A percentile compares a stretch with the other conserved stretches of the same genome.
phyloP scores from a whole-genome alignment of 2,888 invertebrate genomes.

The Drosophila ochracea region DNA sequence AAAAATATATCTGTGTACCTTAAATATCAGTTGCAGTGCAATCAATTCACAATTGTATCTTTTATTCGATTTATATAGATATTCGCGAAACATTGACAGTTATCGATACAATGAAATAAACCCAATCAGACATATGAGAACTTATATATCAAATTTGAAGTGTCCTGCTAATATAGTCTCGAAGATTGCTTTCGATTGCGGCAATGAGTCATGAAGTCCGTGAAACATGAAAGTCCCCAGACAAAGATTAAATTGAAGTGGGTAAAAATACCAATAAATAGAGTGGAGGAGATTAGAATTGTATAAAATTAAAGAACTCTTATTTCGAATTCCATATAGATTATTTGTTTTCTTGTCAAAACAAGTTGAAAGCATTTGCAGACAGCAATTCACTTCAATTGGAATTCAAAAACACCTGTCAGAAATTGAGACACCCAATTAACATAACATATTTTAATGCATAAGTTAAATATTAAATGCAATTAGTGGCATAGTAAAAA shows the following conservation, averaged over 20 bases:
- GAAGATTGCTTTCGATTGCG: not conserved
- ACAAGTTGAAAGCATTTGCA: not conserved
- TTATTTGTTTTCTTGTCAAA: not conserved
- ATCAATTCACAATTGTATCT: not conserved
- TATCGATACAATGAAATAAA: not conserved
- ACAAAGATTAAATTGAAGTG: not conserved
- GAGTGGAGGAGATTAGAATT: not conserved
- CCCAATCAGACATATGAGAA: not conserved
- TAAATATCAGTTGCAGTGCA: not conserved
- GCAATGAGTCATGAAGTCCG: not conserved
- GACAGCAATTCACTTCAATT: not conserved
- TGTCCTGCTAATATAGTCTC: too few species aligned
- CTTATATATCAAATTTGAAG: not conserved
- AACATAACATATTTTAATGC: not conserved
- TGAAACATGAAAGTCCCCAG: not conserved
- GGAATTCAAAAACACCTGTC: not conserved
- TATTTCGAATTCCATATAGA: not conserved
- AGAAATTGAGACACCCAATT: not conserved
- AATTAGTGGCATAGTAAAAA: slow-evolving; percentile 10
- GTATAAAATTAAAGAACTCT: not conserved
- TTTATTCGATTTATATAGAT: not conserved
- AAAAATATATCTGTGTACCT: not conserved
- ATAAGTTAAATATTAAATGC: not conserved
- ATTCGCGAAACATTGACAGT: not conserved
- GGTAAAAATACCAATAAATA: not conserved